Base-by-base conservation (phyloP, 2,888 invertebrate species). In the Sphaeridia pumilis region DNA sequence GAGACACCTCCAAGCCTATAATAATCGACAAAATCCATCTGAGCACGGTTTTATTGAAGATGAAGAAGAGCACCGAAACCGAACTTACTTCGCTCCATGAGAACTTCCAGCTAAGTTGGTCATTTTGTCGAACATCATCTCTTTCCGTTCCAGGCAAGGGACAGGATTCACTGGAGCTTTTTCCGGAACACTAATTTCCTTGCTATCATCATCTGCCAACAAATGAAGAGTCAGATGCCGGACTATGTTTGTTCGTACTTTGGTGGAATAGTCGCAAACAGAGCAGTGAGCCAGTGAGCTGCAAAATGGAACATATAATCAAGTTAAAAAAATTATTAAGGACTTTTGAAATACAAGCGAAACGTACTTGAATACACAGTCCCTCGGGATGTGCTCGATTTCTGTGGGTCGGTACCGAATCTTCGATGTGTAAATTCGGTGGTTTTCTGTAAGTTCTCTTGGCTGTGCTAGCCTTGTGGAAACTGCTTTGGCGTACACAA, bases 61-160 rank as follows among this genome's bases (percentile, higher is more conserved):
- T n/a, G 31, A 7, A 21, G 10, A 44, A 22, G 25, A 28, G 41
- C 26, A 47, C 25, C 34, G 17, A 25, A 21, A 34, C 2, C 26
- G 17, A 5, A 41, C 36, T 1, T 48, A 64, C 62, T 56, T 64
- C 20, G 55, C 57, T 36, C 63, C 61, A 48, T 68, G 67, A 20
- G 80, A 84, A 61, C 82, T 84, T n/a, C 82, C 80, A 0, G 87
- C 86, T 20, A 86, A 74, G 68, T 87, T 87, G 0, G 81, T 76
- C 87, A 87, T 87, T 68, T 82, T 84, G 68, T 87, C 87, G 67
- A 87, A 87, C 76, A 86, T 84, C 61, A 78, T 79, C 67, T 86
- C 85, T 59, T 81, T 82, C 36, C 80, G 79, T 61, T 83, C 82
- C 34, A 86, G 72, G 67, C 82, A 85, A 0, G 84, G 85, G 4